phyloP scores from a whole-genome alignment of 2,888 invertebrate species.

The Leucozona laternaria region DNA sequence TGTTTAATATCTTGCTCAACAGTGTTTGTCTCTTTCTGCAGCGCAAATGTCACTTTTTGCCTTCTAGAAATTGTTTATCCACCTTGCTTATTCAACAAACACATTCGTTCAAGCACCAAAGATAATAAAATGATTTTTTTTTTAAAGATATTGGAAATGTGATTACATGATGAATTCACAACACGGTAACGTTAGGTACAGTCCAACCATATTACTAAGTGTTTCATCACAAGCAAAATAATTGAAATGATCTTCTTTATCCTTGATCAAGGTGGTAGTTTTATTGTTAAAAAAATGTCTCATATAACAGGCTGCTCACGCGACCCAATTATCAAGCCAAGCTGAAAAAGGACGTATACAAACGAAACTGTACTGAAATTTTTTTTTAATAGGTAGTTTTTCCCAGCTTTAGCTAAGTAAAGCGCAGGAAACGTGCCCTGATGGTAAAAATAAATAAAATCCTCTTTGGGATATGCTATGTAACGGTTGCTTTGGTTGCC shows the following conservation, averaged over 20 bases:
- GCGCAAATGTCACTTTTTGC: constrained; percentile 40
- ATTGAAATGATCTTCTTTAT: constrained; percentile 27
- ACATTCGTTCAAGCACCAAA: constrained; percentile 20
- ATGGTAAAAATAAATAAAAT: constrained; percentile 21
- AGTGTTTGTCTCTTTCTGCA: constrained; percentile 46
- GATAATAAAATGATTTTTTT: constrained; percentile 20
- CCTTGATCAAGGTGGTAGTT: constrained; percentile 65
- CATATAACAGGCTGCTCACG: background rate
- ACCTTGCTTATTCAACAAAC: constrained; percentile 29
- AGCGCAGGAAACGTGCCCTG: constrained; percentile 32
- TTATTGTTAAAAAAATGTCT: background rate
- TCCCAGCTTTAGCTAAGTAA: background rate
- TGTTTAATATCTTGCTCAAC: background rate
- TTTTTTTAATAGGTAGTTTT: constrained; percentile 8
- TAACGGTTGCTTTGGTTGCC: constrained; percentile 3
- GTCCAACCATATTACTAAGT: constrained; percentile 22
- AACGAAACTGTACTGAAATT: constrained; percentile 65
- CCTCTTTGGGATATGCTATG: constrained; percentile 2
- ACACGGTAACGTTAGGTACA: constrained; percentile 45
- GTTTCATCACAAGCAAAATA: background rate
- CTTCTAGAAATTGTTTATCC: constrained; percentile 55
- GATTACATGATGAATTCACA: constrained; percentile 34
- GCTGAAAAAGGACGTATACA: constrained; percentile 8
- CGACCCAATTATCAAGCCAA: constrained; percentile 58
- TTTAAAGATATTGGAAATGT: constrained; percentile 54